Evolutionary conservation across 2,797 vertebrate genomes (phyloP).

Genomic region (Anomalospiza imberbis): DNA sequence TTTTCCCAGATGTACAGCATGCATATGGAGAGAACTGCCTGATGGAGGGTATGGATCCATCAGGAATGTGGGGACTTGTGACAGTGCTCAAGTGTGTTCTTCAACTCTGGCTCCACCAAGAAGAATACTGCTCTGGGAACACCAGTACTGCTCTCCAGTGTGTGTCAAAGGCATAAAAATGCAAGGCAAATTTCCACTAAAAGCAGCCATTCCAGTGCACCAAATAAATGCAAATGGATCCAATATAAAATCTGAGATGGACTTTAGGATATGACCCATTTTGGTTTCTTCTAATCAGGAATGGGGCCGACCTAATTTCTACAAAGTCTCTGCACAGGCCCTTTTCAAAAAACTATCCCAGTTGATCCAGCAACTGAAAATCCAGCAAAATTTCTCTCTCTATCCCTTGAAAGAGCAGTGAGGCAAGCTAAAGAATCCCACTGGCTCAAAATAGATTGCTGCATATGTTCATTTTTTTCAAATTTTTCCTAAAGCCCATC

Average conservation of each 20-base stretch:
- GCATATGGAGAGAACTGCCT: not conserved
- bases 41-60: not conserved
- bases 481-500: not conserved
- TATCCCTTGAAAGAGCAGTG: not conserved
- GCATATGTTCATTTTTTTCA: constrained; percentile 29
- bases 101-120: not conserved
- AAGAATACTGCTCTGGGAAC: not conserved
- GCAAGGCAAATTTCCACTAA: not conserved
- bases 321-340: not conserved
- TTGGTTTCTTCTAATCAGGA: not conserved
- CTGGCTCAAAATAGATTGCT: not conserved
- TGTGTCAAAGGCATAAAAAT: not conserved
- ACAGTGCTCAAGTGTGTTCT: not conserved
- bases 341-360: not conserved
- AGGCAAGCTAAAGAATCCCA: not conserved
- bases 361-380: not conserved
- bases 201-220: not conserved
- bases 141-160: not conserved
- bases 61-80: not conserved
- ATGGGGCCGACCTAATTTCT: not conserved
- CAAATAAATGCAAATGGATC: not conserved
- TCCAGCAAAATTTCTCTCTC: not conserved
- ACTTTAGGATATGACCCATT: not conserved
- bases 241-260: not conserved
- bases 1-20: not conserved